Base-by-base conservation (phyloP, 92 coral and sea anemone species). In the Pocillopora meandrina region DNA sequence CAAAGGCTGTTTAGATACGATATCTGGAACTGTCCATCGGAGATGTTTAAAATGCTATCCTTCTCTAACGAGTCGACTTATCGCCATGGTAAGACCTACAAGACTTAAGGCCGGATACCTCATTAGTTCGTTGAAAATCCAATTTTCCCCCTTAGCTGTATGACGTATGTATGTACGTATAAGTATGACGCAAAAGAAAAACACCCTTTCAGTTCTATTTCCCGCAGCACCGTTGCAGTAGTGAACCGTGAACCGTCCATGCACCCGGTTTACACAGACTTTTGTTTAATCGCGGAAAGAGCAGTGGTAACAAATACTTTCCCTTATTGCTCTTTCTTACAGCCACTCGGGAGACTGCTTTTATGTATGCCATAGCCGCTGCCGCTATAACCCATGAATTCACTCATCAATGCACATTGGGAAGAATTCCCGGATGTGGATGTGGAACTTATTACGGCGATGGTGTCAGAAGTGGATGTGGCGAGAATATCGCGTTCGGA, bases 311-410 rank as follows among this genome's bases (percentile, higher is more conserved):
- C 49, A 3, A 42, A 42, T 26, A 26, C 3, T 42, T 42, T 42
- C 7, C 0, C 0, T 42, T 7, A 42, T 42, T 42, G 49, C 7
- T 42, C 49, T 42, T 42, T 42, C 49, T 42, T 42, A 42, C 75
- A 94, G 98, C 95, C 33, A 91, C 88, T 61, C 90, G 88, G n/a
- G 98, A 94, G 64, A 87, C 92, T 1, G 98, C 95, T 12, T 94
- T 94, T 69, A 84, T 85, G 18, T 90, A 94, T 73, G 90, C 95
- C 20, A 94, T 94, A 15, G 87, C 92, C 23, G 78, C 91, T 9
- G 98, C 96, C 20, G 93, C 95, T 14, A 92, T 90, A 15, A 92
- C 89, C 42, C 84, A 91, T 73, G 89, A 89, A 55, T 65, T 94
- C 80, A 79, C 87, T 11, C 36, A 5, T 16, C 87, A 89, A 65